Evolutionary conservation across 2,113 vertebrate genomes (phyloP), one percentile per base, ranked within the genome.

Genomic region (Catharus bicknelli): DNA sequence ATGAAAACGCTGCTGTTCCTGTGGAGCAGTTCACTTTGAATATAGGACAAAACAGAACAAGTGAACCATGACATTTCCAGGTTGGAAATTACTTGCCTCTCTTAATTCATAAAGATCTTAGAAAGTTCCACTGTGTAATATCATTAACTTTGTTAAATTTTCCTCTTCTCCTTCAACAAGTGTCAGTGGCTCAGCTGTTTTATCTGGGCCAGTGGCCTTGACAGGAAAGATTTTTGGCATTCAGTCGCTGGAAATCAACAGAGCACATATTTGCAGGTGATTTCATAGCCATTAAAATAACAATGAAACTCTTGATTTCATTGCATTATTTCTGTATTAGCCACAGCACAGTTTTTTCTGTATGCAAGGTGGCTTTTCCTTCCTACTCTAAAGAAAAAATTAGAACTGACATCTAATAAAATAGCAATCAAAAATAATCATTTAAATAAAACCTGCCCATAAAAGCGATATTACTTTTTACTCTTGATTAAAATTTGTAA

Each of bases 321-420:
- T 25, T 4, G 2, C 29, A 7, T 7, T 51, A 1, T 58, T 83
- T 53, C 16, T 57, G 0, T 30, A 23, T 29, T 29, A 51, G 8
- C 26, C 42, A 29, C 26, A 61, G 25, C 18, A 66, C 4, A 70
- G n/a, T 2, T 5, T 75, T 75, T 69, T 74, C 4, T 2, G 14
- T 13, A 16, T 22, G 32, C 5, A 18, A 21, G 29, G 7, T 10
- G 29, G 5, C 5, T 38, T 43, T 69, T 25, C n/a, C 25, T 67
- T 63, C 66, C 29, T 22, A 13, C 8, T 8, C 13, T 42, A 76
- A 43, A 69, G 14, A 38, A 45, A 51, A 34, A 55, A 47, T 13
- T 34, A 15, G 9, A 51, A 9, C 2, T 47, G 45, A 43, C 51
- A 55, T 51, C 11, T 32, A 74, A 73, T 45, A 47, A 84, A 57